Percentiles rank a stretch among this genome's conserved stretches.
These are phyloP conservation scores for honey bee (Apis mellifera) DNA, from an alignment of 1,140 invertebrate species.

Conservation along the genomic window DNA sequence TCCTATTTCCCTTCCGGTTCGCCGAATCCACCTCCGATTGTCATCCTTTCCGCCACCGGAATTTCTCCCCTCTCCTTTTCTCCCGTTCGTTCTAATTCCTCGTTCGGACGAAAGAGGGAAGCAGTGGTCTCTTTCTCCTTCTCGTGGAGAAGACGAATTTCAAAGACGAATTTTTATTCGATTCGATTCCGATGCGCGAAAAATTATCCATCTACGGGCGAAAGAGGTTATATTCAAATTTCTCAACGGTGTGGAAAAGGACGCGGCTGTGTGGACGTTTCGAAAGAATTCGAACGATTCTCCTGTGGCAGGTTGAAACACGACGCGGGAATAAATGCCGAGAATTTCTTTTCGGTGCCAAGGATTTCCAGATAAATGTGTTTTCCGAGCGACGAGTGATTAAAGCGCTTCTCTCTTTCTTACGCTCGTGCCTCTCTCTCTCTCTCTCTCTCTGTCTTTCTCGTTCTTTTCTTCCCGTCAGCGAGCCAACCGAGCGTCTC, in stretches of 20 bases:
- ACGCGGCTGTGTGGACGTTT: background rate
- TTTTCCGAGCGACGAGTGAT: slow-evolving; percentile 63
- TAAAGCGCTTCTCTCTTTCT: slow-evolving; percentile 42
- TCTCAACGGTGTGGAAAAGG: background rate
- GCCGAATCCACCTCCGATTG: slow-evolving; percentile 53
- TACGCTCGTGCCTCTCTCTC: background rate
- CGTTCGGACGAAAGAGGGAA: background rate
- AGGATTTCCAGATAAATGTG: slow-evolving; percentile 64
- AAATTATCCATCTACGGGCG: no score
- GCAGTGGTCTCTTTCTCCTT: no score
- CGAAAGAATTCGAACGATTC: background rate
- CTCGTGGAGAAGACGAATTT: no score
- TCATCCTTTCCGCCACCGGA: slow-evolving; percentile 41
- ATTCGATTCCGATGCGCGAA: no score
- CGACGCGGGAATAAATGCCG: slow-evolving; percentile 47
- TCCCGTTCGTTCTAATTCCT: background rate
- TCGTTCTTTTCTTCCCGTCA: background rate
- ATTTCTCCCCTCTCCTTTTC: slow-evolving; percentile 1
- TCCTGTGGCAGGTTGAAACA: background rate
- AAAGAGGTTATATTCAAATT: background rate
- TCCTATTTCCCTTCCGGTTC: slow-evolving; percentile 59
- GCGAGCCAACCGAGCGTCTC: slow-evolving; percentile 31
- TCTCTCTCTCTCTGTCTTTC: background rate
- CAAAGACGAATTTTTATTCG: background rate
- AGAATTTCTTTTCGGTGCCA: slow-evolving; percentile 52